Percentiles rank a stretch among this genome's conserved stretches.
Evolutionary conservation across 2,113 vertebrate species (phyloP).

Genomic region (Dasyornis broadbenti): DNA sequence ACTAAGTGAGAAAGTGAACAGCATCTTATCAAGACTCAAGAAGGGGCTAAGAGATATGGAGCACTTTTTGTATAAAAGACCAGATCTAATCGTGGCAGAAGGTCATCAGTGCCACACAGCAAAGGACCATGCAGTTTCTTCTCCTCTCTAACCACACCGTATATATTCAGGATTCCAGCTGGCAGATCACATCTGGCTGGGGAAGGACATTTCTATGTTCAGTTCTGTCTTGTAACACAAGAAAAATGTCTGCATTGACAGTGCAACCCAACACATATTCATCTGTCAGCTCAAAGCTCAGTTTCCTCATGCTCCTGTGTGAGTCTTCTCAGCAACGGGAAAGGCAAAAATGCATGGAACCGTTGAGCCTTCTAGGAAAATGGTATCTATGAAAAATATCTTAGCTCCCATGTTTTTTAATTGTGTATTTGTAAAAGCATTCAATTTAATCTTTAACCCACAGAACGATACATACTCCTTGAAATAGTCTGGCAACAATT

Average conservation of each 20-base stretch:
- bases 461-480: neutral
- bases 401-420: neutral
- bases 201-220: neutral
- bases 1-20: neutral
- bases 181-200: neutral
- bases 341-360: neutral
- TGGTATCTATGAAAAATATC: neutral
- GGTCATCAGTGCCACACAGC: neutral
- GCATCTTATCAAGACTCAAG: neutral
- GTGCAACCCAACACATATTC: neutral
- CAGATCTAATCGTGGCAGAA: neutral
- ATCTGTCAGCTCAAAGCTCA: neutral
- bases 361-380: neutral
- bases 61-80: neutral
- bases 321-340: neutral
- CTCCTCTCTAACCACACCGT: neutral
- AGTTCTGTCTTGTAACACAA: neutral
- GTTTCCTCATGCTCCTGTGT: neutral
- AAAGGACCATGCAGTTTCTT: neutral
- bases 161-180: neutral
- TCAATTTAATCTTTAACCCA: neutral
- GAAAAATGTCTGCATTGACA: neutral
- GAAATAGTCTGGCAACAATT: neutral
- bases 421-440: neutral
- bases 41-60: neutral